Evolutionary conservation across 2,797 vertebrate genomes (phyloP).

Genomic region (Myiothlypis coronata): DNA sequence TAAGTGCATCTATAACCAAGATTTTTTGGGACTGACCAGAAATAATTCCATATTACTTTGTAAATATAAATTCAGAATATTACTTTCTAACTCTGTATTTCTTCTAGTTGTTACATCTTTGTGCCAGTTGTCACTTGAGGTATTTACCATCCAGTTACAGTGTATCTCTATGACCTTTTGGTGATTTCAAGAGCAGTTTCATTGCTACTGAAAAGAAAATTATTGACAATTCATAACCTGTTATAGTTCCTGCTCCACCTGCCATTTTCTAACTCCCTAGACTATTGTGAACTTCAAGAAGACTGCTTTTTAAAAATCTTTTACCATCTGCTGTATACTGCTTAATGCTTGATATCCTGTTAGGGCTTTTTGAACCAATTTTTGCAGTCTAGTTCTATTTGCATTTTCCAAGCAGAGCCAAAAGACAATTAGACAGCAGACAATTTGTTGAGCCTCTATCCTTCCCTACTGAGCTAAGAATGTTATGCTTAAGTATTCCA

Average conservation of each 20-base stretch:
- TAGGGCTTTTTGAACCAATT: slow-evolving; percentile 67
- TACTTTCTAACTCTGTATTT: background rate
- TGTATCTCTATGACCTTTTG: background rate
- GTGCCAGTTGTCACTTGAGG: slow-evolving; percentile 25
- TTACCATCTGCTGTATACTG: slow-evolving; percentile 56
- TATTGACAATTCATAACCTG: slow-evolving; percentile 60
- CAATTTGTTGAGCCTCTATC: slow-evolving; percentile 54
- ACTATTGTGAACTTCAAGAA: slow-evolving; percentile 55
- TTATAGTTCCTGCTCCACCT: slow-evolving; percentile 50
- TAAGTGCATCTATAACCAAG: background rate
- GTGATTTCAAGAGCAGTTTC: slow-evolving; percentile 48
- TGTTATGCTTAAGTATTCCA: slow-evolving; percentile 34
- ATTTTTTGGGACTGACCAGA: background rate
- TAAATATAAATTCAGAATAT: background rate
- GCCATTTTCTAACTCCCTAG: slow-evolving; percentile 37
- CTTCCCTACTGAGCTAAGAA: slow-evolving; percentile 64
- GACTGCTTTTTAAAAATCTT: slow-evolving; percentile 51
- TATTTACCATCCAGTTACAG: slow-evolving; percentile 23
- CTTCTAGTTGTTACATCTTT: background rate
- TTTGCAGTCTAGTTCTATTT: slow-evolving; percentile 64
- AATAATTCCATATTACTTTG: background rate
- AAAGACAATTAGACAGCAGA: slow-evolving; percentile 64
- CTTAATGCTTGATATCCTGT: slow-evolving; percentile 49
- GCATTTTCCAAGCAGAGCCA: slow-evolving; percentile 60
- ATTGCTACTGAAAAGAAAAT: slow-evolving; percentile 48